Evolutionary conservation across 2,888 invertebrate species (phyloP), one percentile per base, ranked within the genome.

Genomic region (Microdon myrmicae): DNA sequence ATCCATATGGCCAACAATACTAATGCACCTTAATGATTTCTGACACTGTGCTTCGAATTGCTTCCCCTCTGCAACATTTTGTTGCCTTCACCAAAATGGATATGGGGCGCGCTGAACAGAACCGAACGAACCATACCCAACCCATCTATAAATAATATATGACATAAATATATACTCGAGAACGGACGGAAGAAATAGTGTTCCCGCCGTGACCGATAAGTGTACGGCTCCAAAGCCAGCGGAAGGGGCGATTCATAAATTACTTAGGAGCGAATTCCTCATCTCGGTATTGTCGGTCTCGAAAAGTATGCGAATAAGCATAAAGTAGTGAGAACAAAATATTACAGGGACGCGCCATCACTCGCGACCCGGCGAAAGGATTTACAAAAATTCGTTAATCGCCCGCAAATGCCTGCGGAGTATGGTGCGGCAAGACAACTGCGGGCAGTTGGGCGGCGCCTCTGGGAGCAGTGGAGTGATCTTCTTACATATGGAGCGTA

Each of bases 241-340:
- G 45, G 45, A 39, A 49, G 41, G 28, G 13, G 55, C 56, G 49
- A 39, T 44, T 56, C 56, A 61, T 61, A 61, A 56, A 61, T 61
- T 49, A 61, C 39, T 56, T 48, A 49, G 51, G 51, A 25, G 56
- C 56, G 49, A 61, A 45, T 56, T 56, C 44, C 48, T 45, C 28
- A 13, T 38, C 19, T 41, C n/a, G n/a, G 48, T 38, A 35, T 48
- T 60, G 60, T 47, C 38, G 32, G 60, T 61, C 61, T 55, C 61
- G 56, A 61, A 61, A 61, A 61, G 39, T 56, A 61, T 61, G 61
- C 61, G 61, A 56, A 61, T 61, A 44, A 49, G 61, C 56, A 45
- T 61, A 56, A 61, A 29, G 49, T 56, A 45, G 56, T 49, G 44
- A 45, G 56, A 61, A 61, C 61, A 61, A 61, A 61, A 56, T 56